Evolutionary conservation across 2,797 vertebrate genomes (phyloP).

Genomic region (Acanthopagrus latus): DNA sequence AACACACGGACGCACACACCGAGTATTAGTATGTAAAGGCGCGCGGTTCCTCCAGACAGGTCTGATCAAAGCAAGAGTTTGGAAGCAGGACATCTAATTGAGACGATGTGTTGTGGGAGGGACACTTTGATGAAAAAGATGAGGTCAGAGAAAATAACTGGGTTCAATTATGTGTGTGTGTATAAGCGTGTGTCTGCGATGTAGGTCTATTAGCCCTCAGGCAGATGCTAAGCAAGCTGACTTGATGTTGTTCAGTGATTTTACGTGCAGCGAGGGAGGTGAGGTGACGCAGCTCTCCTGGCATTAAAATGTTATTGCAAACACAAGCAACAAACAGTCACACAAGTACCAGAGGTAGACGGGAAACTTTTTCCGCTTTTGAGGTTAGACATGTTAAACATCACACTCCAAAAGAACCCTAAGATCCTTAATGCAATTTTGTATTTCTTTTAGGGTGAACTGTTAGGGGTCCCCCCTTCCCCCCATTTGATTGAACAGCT

Average conservation of each 20-base stretch:
- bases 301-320: conserved; percentile 28
- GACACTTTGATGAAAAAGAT: conserved; percentile 66
- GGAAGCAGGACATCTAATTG: conserved; percentile 67
- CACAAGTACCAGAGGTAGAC: not conserved
- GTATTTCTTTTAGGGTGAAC: not conserved
- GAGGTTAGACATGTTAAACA: not conserved
- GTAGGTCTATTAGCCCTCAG: conserved; percentile 10
- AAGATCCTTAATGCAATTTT: not conserved
- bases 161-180: conserved; percentile 50
- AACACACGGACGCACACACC: conserved; percentile 16
- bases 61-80: conserved; percentile 78
- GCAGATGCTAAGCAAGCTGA: conserved; percentile 1
- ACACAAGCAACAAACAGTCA: conserved; percentile 10
- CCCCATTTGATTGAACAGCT: not conserved
- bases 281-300: conserved; percentile 24
- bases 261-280: not conserved
- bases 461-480: not conserved
- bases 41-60: conserved; percentile 48
- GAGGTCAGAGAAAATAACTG: conserved; percentile 65
- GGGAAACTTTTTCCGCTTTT: too few relatives aligned
- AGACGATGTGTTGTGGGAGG: conserved; percentile 69
- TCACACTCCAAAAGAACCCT: conserved; percentile 1
- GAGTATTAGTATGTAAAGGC: conserved; percentile 59
- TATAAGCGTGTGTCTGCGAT: not conserved
- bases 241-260: conserved; percentile 16